A percentile compares a stretch with the other conserved stretches of the same genome.
Conservation (phyloP, 2,113 vertebrate genomes). For the Sorex fumeus region DNA sequence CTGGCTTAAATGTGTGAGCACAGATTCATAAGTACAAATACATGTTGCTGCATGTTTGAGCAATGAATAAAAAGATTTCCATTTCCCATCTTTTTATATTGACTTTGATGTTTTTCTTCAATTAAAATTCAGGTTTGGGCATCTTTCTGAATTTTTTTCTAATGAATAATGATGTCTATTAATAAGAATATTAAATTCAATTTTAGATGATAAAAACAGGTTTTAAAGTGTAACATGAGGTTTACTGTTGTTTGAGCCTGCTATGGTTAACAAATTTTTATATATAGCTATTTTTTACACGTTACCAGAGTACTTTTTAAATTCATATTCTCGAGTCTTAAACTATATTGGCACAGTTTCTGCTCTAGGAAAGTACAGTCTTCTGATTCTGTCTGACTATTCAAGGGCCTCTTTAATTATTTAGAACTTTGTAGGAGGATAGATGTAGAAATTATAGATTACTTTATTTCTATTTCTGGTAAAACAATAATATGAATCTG, state of each 20-base stretch:
- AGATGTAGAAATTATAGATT: neutral
- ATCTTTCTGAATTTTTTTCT: slow-evolving; percentile 54
- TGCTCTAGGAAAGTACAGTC: neutral
- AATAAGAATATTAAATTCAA: slow-evolving; percentile 39
- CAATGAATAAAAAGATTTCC: slow-evolving; percentile 45
- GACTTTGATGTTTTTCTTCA: slow-evolving; percentile 59
- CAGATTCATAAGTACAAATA: slow-evolving; percentile 30
- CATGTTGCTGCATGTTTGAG: slow-evolving; percentile 28
- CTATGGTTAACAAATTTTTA: slow-evolving; percentile 8
- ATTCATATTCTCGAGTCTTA: neutral
- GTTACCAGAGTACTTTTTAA: neutral
- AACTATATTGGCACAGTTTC: neutral
- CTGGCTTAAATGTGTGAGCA: slow-evolving; percentile 13
- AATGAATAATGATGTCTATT: slow-evolving; percentile 48
- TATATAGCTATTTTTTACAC: neutral
- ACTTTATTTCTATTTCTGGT: slow-evolving; percentile 43
- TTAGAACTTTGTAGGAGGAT: slow-evolving; percentile 34
- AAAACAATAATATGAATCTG: neutral
- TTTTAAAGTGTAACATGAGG: neutral
- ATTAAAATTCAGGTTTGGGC: slow-evolving; percentile 46
- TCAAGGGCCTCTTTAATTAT: neutral
- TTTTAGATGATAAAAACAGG: slow-evolving; percentile 50
- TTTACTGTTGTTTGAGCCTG: neutral
- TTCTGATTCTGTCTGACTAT: slow-evolving; percentile 5
- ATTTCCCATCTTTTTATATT: slow-evolving; percentile 41